Percentiles rank a stretch among this genome's conserved stretches.
phyloP scores from a whole-genome alignment of 2,888 invertebrate species.

The Lepidochrysops patricia region DNA sequence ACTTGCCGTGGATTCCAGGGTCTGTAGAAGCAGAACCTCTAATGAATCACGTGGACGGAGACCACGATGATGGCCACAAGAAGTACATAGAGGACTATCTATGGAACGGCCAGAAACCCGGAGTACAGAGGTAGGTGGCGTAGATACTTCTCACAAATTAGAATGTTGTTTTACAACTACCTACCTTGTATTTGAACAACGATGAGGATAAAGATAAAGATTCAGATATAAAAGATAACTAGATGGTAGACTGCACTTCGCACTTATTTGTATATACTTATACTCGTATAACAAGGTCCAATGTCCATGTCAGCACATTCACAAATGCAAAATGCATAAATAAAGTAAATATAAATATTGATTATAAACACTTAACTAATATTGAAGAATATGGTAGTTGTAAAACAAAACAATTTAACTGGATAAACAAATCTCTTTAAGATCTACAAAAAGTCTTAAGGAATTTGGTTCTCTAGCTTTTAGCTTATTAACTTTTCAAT shows the following conservation, averaged over 20 bases:
- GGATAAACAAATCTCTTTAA: neutral
- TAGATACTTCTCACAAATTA: neutral
- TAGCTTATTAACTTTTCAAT: conserved; percentile 44
- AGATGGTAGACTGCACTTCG: neutral
- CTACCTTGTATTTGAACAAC: too few relatives aligned
- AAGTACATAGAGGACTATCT: conserved; percentile 68
- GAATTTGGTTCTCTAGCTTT: conserved; percentile 32
- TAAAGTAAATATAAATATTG: too few relatives aligned
- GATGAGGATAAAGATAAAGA: neutral
- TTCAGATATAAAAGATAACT: too few relatives aligned
- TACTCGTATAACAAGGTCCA: neutral
- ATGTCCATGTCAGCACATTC: neutral
- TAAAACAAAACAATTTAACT: neutral
- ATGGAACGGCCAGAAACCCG: conserved; percentile 67
- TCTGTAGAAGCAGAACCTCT: conserved; percentile 83
- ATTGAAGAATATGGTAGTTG: neutral
- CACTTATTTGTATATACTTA: neutral
- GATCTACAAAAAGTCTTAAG: neutral
- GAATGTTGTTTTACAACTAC: neutral
- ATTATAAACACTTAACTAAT: neutral
- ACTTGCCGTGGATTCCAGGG: conserved; percentile 44
- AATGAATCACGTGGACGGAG: conserved; percentile 78
- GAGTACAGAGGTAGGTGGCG: conserved; percentile 57
- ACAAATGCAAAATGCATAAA: neutral
- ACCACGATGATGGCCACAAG: conserved; percentile 60